Percentiles rank a stretch among this genome's conserved stretches.
These are phyloP conservation scores for Agrochola macilenta DNA, from an alignment of 2,888 invertebrate genomes.

Conservation along the genomic window DNA sequence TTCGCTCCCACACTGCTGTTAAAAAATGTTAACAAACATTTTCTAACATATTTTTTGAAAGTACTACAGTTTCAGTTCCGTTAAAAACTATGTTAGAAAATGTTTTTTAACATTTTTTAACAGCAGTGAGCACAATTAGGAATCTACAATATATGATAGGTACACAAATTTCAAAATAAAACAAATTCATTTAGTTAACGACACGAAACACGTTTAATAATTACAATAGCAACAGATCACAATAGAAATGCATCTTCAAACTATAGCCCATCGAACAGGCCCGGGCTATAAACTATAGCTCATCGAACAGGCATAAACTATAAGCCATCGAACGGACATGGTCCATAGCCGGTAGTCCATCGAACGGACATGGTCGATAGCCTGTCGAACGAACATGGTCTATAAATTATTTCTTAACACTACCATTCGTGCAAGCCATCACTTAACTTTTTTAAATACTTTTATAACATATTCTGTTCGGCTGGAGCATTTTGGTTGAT, in stretches of 20 bases:
- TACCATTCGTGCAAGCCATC: conserved; percentile 57
- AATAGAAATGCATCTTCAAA: conserved; percentile 74
- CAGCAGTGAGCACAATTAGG: no score
- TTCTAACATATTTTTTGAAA: no score
- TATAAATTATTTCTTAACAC: conserved; percentile 62
- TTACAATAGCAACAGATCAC: conserved; percentile 82
- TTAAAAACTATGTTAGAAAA: no score
- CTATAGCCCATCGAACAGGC: conserved; percentile 43
- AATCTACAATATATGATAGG: background rate
- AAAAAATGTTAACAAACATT: no score
- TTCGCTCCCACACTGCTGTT: no score
- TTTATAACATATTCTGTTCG: conserved; percentile 52
- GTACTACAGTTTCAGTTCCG: no score
- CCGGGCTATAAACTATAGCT: conserved; percentile 41
- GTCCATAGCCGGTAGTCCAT: background rate
- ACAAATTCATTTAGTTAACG: conserved; percentile 71
- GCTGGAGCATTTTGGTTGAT: conserved; percentile 36
- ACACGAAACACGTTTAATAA: conserved; percentile 80
- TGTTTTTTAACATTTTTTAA: no score
- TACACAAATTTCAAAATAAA: conserved; percentile 50
- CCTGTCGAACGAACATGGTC: background rate
- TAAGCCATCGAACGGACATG: background rate
- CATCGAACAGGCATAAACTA: conserved; percentile 19
- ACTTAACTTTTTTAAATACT: conserved; percentile 63
- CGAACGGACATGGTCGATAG: background rate